phyloP scores from a whole-genome alignment of 2,113 vertebrate species.

The Platycercus adscitus region DNA sequence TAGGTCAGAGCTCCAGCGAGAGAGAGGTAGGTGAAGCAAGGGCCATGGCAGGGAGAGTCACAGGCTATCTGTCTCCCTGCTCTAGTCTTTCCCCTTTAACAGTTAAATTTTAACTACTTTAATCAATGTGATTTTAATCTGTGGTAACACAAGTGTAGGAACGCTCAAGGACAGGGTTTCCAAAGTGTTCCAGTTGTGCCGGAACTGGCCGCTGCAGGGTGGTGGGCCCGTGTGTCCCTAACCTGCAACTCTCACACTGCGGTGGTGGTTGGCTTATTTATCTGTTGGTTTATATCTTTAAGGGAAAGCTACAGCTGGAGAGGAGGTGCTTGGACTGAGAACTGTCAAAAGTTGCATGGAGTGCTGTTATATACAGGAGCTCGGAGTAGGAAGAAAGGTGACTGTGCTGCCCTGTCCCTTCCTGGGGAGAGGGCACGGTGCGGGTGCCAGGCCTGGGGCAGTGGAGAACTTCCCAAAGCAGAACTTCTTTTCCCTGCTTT shows the following conservation, averaged over 20 bases:
- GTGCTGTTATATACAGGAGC: background rate
- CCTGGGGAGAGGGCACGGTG: accelerated
- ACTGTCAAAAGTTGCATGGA: background rate
- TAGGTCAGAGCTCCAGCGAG: background rate
- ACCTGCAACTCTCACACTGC: background rate
- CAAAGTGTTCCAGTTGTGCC: background rate
- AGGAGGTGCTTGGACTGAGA: background rate
- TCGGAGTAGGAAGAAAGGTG: background rate
- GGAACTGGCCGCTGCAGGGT: accelerated
- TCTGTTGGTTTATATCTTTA: background rate
- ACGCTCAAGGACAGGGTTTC: too few species aligned
- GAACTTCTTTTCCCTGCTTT: background rate
- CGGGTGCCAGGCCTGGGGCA: too few species aligned
- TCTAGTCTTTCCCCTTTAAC: background rate
- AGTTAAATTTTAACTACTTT: background rate
- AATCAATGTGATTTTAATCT: too few species aligned
- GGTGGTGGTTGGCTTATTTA: background rate
- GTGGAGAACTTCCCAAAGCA: background rate
- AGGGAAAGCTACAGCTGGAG: background rate
- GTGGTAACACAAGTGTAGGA: background rate
- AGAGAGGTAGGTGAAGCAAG: background rate
- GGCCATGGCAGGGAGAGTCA: too few species aligned
- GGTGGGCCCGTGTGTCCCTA: accelerated
- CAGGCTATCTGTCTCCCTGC: too few species aligned
- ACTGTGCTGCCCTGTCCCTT: background rate